Percentiles rank a stretch among this genome's conserved stretches.
Evolutionary conservation across 2,888 invertebrate species (phyloP).

Genomic region (Drosophila subsilvestris): DNA sequence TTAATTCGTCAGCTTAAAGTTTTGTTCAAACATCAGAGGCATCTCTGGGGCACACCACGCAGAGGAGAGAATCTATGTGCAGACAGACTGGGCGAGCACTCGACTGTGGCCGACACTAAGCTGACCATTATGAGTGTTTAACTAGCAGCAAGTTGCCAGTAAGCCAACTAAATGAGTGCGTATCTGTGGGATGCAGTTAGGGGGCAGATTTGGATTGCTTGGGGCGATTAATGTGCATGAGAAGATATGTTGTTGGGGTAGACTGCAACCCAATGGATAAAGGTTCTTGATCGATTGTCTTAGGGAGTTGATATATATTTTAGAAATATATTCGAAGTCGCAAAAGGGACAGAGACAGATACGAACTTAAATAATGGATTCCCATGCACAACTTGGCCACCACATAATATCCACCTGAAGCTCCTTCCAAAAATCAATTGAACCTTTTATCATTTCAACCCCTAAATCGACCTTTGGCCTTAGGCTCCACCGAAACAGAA

Average conservation of each 20-base stretch:
- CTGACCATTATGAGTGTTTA: conserved; percentile 44
- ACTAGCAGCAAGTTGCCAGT: conserved; percentile 18
- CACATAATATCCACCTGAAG: not conserved
- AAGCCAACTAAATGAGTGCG: conserved; percentile 5
- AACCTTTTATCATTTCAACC: conserved; percentile 11
- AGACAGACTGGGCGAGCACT: not conserved
- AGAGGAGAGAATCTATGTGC: conserved; percentile 24
- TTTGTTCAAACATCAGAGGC: conserved; percentile 5
- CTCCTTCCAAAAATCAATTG: not conserved
- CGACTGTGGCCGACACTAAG: conserved; percentile 56
- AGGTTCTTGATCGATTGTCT: no score
- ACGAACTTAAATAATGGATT: not conserved
- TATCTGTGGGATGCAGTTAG: conserved; percentile 9
- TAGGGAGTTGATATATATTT: no score
- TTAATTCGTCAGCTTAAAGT: conserved; percentile 59
- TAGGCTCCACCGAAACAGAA: conserved; percentile 28
- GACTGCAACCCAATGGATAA: no score
- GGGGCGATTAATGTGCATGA: not conserved
- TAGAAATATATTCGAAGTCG: no score
- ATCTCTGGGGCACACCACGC: conserved; percentile 16
- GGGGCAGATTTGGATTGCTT: not conserved
- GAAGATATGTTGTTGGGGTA: no score
- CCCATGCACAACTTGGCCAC: not conserved
- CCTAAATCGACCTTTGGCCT: conserved; percentile 27
- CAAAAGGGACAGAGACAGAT: not conserved